Percentiles rank a stretch among this genome's conserved stretches.
These are phyloP conservation scores for Avahi laniger DNA, from an alignment of 2,797 vertebrate species.

Conservation along the genomic window DNA sequence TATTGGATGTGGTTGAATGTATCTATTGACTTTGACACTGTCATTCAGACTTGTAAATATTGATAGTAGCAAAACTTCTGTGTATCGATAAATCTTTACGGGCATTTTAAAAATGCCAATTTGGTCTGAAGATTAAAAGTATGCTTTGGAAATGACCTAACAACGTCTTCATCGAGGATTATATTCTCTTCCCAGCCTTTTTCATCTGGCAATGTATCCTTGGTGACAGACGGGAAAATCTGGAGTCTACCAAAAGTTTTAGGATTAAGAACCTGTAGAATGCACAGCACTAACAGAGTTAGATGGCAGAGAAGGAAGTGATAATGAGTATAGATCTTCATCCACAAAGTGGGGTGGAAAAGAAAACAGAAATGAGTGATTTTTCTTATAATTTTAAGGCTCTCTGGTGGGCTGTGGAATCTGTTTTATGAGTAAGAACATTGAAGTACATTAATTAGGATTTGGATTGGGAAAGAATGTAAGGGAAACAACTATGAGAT, in stretches of 20 bases:
- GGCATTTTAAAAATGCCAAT: constrained; percentile 10
- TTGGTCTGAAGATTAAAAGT: constrained; percentile 11
- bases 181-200: not conserved
- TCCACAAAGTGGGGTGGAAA: not conserved
- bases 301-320: not conserved
- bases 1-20: not conserved
- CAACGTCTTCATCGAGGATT: not conserved
- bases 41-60: not conserved
- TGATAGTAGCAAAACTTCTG: not conserved
- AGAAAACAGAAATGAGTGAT: not conserved
- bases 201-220: not conserved
- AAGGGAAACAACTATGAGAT: not conserved
- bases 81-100: not conserved
- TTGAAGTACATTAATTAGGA: not conserved
- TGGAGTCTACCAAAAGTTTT: not conserved
- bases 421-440: not conserved
- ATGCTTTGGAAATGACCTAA: not conserved
- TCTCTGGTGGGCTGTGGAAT: not conserved
- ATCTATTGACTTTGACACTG: not conserved
- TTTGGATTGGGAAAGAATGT: not conserved
- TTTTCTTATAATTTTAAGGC: not conserved
- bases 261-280: not conserved
- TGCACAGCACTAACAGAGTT: not conserved
- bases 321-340: not conserved
- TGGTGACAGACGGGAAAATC: not conserved